Base-by-base conservation (phyloP, 2,113 vertebrate genomes). In the Gallinago paraguaiae region DNA sequence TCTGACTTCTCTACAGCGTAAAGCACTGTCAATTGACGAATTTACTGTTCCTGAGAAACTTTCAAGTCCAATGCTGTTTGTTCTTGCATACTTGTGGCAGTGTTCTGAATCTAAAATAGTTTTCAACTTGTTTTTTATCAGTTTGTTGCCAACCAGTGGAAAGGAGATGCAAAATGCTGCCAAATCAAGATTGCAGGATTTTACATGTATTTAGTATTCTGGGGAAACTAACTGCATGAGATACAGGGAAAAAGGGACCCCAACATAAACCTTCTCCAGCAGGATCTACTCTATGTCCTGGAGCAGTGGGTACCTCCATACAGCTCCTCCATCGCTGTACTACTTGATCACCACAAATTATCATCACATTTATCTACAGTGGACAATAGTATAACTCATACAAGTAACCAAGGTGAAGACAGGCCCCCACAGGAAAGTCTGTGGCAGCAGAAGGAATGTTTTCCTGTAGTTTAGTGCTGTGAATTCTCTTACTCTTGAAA, bases 91-190 rank as follows among this genome's bases (percentile, higher is more conserved):
- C 25, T 84, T 76, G 35, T 70, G 37, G 28, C 39, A 70, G 23
- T 76, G 70, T 64, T 89, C 78, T 67, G 85, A 93, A 92, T 92
- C 57, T 79, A 68, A 81, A 94, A 86, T n/a, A 68, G 33, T 84
- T 96, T 90, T 56, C 39, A 67, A 71, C 37, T 74, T 74, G 46
- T 82, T 92, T 96, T 96, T 95, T 90, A 93, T 88, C 56, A 31
- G 16, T 96, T 96, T 72, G 31, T 81, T 93, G 86, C 54, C 86
- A 82, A 43, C 35, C 41, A 75, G n/a, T 77, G 75, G 71, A 86
- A 90, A 78, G 35, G 30, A 95, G 51, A 78, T 41, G 31, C 46
- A 93, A 80, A 90, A 82, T 86, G 64, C 76, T 92, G 68, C 82
- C 71, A 92, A 90, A 75, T 88, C 60, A 92, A 87, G 61, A 87